Evolutionary conservation across 2,888 invertebrate species (phyloP).

Genomic region (Coenonympha glycerion): DNA sequence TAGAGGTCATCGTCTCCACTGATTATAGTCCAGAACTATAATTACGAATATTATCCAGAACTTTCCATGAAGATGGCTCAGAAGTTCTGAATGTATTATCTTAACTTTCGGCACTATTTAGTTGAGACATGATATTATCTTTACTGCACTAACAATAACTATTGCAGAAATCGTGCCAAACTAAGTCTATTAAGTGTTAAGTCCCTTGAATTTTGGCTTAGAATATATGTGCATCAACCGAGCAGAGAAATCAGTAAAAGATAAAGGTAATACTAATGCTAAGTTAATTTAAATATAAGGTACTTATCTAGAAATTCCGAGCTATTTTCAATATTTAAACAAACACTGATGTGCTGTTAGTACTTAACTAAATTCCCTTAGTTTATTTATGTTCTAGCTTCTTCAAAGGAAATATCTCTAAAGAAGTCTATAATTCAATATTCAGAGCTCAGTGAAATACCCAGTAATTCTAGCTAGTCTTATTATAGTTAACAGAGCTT

Average conservation of each 20-base stretch:
- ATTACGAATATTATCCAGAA: slow-evolving; percentile 26
- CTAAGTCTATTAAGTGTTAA: not conserved
- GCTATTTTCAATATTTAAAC: too few relatives aligned
- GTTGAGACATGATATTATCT: not conserved
- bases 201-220: not conserved
- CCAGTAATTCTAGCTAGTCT: slow-evolving; percentile 24
- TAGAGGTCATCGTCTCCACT: slow-evolving; percentile 56
- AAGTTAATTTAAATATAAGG: not conserved
- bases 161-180: slow-evolving; percentile 1
- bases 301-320: too few relatives aligned
- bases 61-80: slow-evolving; percentile 13
- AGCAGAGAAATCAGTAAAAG: not conserved
- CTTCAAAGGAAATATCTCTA: slow-evolving; percentile 10
- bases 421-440: slow-evolving; percentile 21
- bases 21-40: slow-evolving; percentile 43
- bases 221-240: not conserved
- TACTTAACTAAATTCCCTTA: not conserved
- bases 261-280: not conserved
- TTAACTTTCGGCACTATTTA: slow-evolving; percentile 14
- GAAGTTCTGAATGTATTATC: slow-evolving; percentile 22
- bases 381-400: slow-evolving; percentile 8
- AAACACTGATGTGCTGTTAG: not conserved
- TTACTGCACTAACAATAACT: not conserved
- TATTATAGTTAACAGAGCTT: slow-evolving; percentile 36
- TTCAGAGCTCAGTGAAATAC: slow-evolving; percentile 12